Evolutionary conservation across 2,888 invertebrate genomes (phyloP).

Genomic region (Acleris laterana): DNA sequence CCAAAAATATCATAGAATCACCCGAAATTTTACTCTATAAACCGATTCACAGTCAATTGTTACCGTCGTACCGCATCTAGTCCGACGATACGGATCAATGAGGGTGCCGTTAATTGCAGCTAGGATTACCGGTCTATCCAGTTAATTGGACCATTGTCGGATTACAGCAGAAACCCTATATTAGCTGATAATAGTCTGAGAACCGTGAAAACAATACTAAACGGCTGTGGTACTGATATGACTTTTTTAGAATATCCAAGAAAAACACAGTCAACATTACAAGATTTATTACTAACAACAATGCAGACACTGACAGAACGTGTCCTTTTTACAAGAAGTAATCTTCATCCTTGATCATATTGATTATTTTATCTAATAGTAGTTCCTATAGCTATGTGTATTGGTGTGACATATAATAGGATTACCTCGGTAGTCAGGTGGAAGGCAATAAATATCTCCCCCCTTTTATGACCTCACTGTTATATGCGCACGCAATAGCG

Average conservation of each 20-base stretch:
- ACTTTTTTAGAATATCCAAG: conserved; percentile 19
- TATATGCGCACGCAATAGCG: too few species aligned
- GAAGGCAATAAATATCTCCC: neutral
- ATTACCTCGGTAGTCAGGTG: neutral
- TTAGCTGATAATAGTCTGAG: conserved; percentile 34
- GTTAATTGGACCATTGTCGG: conserved; percentile 33
- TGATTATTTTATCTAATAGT: too few species aligned
- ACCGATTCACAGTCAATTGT: conserved; percentile 5
- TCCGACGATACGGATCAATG: conserved; percentile 14
- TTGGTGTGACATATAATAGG: neutral
- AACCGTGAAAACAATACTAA: conserved; percentile 26
- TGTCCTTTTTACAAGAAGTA: too few species aligned
- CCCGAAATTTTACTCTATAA: neutral
- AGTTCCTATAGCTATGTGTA: too few species aligned
- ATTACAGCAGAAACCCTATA: conserved; percentile 35
- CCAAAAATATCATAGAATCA: too few species aligned
- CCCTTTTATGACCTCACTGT: too few species aligned
- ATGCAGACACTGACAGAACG: neutral
- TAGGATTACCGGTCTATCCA: conserved; percentile 25
- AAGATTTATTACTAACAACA: neutral
- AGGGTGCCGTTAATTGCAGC: conserved; percentile 23
- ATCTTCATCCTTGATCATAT: too few species aligned
- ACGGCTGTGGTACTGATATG: conserved; percentile 22
- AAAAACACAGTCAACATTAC: neutral
- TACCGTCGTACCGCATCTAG: conserved; percentile 1